These are phyloP conservation scores for Lycaon pictus DNA, from an alignment of 2,113 vertebrate species.

Conservation along the genomic window DNA sequence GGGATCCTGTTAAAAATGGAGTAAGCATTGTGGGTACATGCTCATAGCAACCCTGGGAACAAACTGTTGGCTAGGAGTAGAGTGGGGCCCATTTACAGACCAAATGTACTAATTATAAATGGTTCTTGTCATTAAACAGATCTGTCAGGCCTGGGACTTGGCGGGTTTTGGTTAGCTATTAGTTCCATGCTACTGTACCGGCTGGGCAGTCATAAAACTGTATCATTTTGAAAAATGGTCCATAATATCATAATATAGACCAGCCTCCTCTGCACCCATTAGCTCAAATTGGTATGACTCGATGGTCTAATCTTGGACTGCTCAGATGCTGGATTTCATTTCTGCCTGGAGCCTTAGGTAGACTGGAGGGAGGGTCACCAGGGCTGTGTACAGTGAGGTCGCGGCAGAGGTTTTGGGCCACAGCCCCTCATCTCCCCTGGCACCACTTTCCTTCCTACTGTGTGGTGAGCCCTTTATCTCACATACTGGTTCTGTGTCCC, in stretches of 20 bases:
- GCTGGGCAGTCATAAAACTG: conserved; percentile 67
- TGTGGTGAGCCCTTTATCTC: background rate
- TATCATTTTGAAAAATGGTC: conserved; percentile 67
- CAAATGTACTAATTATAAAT: conserved; percentile 74
- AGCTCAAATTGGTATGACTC: conserved; percentile 44
- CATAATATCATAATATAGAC: conserved; percentile 10
- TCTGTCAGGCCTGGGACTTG: conserved; percentile 73
- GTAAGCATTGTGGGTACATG: background rate
- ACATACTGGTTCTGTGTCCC: background rate
- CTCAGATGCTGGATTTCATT: background rate
- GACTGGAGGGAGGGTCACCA: background rate
- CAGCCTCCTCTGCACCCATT: conserved; percentile 59
- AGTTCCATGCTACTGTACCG: conserved; percentile 70
- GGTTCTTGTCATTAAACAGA: conserved; percentile 74
- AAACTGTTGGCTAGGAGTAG: conserved; percentile 8
- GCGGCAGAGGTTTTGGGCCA: background rate
- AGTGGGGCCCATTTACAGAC: conserved; percentile 36
- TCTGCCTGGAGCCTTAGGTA: conserved; percentile 6
- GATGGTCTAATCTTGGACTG: conserved; percentile 34
- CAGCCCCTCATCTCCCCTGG: background rate
- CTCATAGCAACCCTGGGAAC: conserved; percentile 46
- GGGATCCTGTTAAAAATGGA: conserved; percentile 39
- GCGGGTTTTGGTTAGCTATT: conserved; percentile 61
- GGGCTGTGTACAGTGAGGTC: background rate
- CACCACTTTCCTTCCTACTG: background rate